Evolutionary conservation across 1,140 invertebrate genomes (phyloP), one percentile per base, ranked within the genome.

Genomic region (Drosophila ironensis): DNA sequence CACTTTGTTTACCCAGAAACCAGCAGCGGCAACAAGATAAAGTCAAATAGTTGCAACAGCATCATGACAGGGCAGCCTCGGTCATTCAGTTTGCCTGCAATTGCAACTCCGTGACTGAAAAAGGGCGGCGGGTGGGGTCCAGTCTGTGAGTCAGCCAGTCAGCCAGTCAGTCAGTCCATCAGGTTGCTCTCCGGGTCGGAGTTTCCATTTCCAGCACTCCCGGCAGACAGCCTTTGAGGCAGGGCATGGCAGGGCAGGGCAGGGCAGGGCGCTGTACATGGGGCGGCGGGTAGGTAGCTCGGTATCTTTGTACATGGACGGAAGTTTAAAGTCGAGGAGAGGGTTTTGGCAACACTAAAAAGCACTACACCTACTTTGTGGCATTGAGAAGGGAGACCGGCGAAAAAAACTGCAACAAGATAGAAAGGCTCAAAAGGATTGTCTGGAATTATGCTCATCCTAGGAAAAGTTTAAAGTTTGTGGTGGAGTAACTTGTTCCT

Each of bases 41-140:
- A 82, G 78, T 82, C 77, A 82, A 82, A 82, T 73, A 84, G 73
- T 82, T 84, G 78, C 77, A 77, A 71, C 68, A 61, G 51, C 75
- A 82, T 84, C 77, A 84, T 66, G 63, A 68, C 51, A 64, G 51
- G 69, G 57, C 47, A 63, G 73, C 67, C 60, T 63, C 59, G 60
- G 75, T 41, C 53, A 66, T 44, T 68, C 57, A 53, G 48, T 40
- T 37, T 16, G 33, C 14, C 16, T 7, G 12, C 7, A 37, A 22
- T 17, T 19, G 38, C 16, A 33, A 33, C 30, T 12, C 22, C 8
- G 11, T 9, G 44, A 28, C 20, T 24, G 30, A 19, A 37, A 20
- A 11, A 17, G 0, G 33, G 25, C 14, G 33, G 19, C 38, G 30
- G 7, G 16, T 5, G 6, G 12, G 37, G 40, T 42, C 9, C 28